Conservation (phyloP, 2,888 invertebrate species). For the Diaperis boleti region DNA sequence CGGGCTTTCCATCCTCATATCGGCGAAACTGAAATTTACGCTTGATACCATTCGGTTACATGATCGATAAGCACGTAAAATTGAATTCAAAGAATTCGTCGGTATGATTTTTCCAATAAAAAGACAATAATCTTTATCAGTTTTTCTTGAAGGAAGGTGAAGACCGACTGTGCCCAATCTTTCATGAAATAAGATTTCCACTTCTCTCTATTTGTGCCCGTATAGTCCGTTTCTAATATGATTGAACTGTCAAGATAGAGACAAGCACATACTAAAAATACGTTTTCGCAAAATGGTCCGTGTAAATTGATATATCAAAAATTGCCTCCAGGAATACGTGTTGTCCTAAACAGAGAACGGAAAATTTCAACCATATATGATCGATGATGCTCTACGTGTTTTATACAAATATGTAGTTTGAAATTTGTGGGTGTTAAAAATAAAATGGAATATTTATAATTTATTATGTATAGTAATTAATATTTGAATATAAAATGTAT, state of each 20-base stretch:
- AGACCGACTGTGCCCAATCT: slow-evolving; percentile 8
- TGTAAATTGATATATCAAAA: slow-evolving; percentile 33
- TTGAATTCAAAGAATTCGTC: slow-evolving; percentile 15
- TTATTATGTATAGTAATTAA: no score
- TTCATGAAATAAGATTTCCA: slow-evolving; percentile 18
- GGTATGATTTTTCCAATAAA: not conserved
- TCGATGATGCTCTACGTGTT: slow-evolving; percentile 12
- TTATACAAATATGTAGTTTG: no score
- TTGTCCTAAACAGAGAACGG: slow-evolving; percentile 35
- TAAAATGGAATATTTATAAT: no score
- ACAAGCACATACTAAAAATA: slow-evolving; percentile 34
- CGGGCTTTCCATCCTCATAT: slow-evolving; percentile 8
- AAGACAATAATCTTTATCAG: slow-evolving; percentile 26
- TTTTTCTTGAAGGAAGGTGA: not conserved
- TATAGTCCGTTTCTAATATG: slow-evolving; percentile 24
- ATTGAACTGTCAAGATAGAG: slow-evolving; percentile 38
- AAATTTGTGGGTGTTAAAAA: no score
- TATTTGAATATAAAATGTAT: no score
- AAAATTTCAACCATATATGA: slow-evolving; percentile 11
- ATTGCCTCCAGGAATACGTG: slow-evolving; percentile 21
- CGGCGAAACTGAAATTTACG: slow-evolving; percentile 18
- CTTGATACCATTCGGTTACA: not conserved
- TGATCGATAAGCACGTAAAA: slow-evolving; percentile 11
- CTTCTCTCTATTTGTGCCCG: slow-evolving; percentile 25
- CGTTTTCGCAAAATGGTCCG: slow-evolving; percentile 33